Conservation (phyloP, 2,888 invertebrate genomes). For the Eurytoma adleriae region DNA sequence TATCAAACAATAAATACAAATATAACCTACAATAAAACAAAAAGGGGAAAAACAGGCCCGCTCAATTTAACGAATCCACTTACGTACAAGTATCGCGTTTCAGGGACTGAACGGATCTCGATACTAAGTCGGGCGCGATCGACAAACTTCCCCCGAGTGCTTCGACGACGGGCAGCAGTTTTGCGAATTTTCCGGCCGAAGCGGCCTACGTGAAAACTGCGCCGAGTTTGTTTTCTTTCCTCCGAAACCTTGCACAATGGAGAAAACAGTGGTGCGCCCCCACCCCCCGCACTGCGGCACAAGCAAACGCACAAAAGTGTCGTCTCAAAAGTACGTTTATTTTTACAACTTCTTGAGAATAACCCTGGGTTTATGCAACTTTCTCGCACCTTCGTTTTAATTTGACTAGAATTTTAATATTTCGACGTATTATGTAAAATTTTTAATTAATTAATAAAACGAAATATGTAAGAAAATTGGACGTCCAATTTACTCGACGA, state of each 20-base stretch:
- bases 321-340: too few relatives aligned
- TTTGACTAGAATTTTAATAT: too few relatives aligned
- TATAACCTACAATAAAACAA: neutral
- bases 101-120: neutral
- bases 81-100: neutral
- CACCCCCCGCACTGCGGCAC: neutral
- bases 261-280: neutral
- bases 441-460: neutral
- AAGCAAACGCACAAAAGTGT: too few relatives aligned
- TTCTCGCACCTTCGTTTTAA: too few relatives aligned
- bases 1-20: neutral
- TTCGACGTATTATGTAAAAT: too few relatives aligned
- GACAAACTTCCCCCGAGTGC: neutral
- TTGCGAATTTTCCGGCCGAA: conserved; percentile 15
- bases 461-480: neutral
- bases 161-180: neutral
- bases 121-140: conserved; percentile 3
- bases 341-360: too few relatives aligned
- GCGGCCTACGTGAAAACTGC: conserved; percentile 1
- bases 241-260: neutral
- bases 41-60: neutral
- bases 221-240: neutral
- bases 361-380: too few relatives aligned
- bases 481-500: too few relatives aligned
- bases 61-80: conserved; percentile 10